These are phyloP conservation scores for Hoplias malabaricus DNA, from an alignment of 2,113 vertebrate species.

Conservation along the genomic window DNA sequence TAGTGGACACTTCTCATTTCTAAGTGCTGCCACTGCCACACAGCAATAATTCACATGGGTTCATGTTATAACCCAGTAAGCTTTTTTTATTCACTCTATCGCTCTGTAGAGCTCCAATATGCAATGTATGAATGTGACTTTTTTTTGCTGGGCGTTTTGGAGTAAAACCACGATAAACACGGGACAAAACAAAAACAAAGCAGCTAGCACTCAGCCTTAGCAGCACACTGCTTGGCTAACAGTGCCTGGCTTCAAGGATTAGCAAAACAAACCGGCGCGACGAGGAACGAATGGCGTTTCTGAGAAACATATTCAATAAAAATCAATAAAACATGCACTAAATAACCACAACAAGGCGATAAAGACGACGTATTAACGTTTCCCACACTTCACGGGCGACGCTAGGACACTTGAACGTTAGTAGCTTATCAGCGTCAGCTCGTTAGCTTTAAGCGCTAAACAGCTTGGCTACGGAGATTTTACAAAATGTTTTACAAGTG, in stretches of 20 bases:
- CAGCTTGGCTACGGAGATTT: not conserved
- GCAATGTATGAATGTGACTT: too few species aligned
- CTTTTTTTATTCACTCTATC: too few species aligned
- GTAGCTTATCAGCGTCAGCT: not conserved
- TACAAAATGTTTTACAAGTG: not conserved
- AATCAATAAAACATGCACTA: too few species aligned
- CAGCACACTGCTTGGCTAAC: not conserved
- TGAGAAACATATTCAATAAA: too few species aligned
- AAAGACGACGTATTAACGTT: not conserved
- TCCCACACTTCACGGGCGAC: not conserved
- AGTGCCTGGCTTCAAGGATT: not conserved
- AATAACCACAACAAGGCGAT: conserved; percentile 40
- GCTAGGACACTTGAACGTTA: not conserved
- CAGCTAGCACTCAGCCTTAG: not conserved
- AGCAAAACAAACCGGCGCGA: conserved; percentile 31
- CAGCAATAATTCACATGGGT: too few species aligned
- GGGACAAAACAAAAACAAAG: not conserved
- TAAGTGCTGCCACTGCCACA: too few species aligned
- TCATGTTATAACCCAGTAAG: too few species aligned
- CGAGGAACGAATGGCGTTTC: too few species aligned
- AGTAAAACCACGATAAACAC: too few species aligned
- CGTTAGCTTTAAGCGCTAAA: not conserved
- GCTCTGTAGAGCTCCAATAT: too few species aligned
- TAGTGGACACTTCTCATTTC: too few species aligned
- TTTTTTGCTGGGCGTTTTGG: too few species aligned